phyloP scores from a whole-genome alignment of 2,797 vertebrate genomes.

The Gouania willdenowi region DNA sequence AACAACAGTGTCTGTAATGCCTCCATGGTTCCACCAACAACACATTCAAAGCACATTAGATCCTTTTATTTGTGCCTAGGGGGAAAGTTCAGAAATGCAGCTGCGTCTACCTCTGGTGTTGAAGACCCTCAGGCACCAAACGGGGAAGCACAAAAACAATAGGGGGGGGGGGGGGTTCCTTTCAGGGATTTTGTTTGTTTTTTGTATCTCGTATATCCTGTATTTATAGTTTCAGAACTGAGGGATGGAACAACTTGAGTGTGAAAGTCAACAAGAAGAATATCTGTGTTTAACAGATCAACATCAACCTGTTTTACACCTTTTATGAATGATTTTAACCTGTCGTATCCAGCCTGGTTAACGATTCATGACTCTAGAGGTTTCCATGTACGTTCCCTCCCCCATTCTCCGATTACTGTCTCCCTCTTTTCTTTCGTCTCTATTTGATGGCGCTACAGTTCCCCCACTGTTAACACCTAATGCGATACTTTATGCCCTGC shows the following conservation, averaged over 20 bases:
- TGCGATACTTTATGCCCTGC: too few relatives aligned
- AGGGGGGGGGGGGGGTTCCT: conserved; percentile 27
- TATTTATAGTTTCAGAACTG: too few relatives aligned
- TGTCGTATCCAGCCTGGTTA: conserved; percentile 61
- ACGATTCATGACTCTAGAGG: conserved; percentile 84
- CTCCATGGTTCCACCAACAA: conserved; percentile 83
- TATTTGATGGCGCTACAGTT: too few relatives aligned
- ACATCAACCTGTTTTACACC: conserved; percentile 87
- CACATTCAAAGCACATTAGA: conserved; percentile 90
- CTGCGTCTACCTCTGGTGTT: conserved; percentile 98
- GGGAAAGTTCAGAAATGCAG: conserved; percentile 89
- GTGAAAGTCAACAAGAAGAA: conserved; percentile 47
- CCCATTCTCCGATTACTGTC: conserved; percentile 7
- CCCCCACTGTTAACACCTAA: too few relatives aligned
- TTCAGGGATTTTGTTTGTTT: too few relatives aligned
- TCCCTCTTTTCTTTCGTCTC: not conserved
- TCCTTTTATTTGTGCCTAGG: conserved; percentile 93
- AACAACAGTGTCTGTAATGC: conserved; percentile 83
- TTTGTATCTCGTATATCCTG: too few relatives aligned
- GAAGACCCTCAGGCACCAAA: conserved; percentile 86
- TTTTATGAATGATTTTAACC: conserved; percentile 79
- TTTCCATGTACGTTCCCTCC: conserved; percentile 73
- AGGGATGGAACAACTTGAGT: not conserved
- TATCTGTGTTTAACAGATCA: conserved; percentile 82
- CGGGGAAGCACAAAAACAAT: conserved; percentile 77